Percentiles rank a stretch among this genome's conserved stretches.
These are phyloP conservation scores for Heterodera carotae DNA, from an alignment of 1,140 invertebrate species.

Conservation along the genomic window DNA sequence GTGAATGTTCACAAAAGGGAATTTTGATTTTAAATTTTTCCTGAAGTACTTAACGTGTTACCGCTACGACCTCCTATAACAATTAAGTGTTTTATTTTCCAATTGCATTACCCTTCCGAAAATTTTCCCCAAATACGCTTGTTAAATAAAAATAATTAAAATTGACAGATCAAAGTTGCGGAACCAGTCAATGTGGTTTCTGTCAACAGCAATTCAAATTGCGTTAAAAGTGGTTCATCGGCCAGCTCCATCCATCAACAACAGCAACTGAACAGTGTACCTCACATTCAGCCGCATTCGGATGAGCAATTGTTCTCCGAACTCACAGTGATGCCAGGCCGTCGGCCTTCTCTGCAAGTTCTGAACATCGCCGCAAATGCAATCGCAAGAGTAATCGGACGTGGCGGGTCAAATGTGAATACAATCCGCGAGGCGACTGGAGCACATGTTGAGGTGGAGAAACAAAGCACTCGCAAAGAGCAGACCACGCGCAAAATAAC, in stretches of 20 bases:
- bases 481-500: constrained; percentile 54
- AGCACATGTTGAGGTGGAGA: constrained; percentile 60
- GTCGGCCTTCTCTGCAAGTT: constrained; percentile 19
- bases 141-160: background rate
- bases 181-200: constrained; percentile 6
- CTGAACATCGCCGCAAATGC: constrained; percentile 15
- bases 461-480: constrained; percentile 43
- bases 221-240: background rate
- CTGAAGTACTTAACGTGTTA: too few species aligned
- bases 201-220: background rate
- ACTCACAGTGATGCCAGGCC: background rate
- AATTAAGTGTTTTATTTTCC: too few species aligned
- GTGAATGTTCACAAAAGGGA: constrained; percentile 6
- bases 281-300: background rate
- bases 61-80: too few species aligned
- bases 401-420: constrained; percentile 56
- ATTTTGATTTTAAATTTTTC: constrained; percentile 22
- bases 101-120: too few species aligned
- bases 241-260: background rate
- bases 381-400: constrained; percentile 50
- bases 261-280: background rate
- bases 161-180: background rate
- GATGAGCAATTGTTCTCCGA: constrained; percentile 16
- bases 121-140: too few species aligned
- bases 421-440: constrained; percentile 62